Evolutionary conservation across 2,113 vertebrate species (phyloP).

Genomic region (Gambusia holbrooki): DNA sequence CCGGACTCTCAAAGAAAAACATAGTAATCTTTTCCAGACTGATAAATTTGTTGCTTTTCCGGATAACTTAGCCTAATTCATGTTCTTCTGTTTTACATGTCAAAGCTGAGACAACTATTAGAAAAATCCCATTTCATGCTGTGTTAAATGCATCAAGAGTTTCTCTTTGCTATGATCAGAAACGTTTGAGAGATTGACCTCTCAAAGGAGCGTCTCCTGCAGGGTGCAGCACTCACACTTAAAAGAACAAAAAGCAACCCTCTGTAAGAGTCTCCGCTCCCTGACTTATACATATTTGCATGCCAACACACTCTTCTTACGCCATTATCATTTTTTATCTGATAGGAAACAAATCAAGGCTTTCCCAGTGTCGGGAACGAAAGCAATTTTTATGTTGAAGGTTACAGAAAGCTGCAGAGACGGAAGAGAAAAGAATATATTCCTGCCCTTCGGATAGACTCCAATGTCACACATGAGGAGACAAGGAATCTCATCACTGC

Average conservation of each 20-base stretch:
- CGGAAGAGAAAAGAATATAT: constrained; percentile 54
- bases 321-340: constrained; percentile 63
- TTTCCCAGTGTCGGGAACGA: constrained; percentile 52
- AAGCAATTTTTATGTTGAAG: constrained; percentile 60
- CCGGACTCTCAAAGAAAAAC: too few relatives aligned
- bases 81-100: too few relatives aligned
- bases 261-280: constrained; percentile 34
- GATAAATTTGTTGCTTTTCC: too few relatives aligned
- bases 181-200: neutral
- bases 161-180: neutral
- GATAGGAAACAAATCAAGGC: constrained; percentile 61
- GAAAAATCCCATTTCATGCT: neutral
- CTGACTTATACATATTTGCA: constrained; percentile 36
- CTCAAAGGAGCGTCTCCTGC: constrained; percentile 39
- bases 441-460: constrained; percentile 62
- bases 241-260: constrained; percentile 20
- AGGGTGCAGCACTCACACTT: constrained; percentile 20
- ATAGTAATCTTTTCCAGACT: too few relatives aligned
- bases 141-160: neutral
- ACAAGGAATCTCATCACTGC: constrained; percentile 57
- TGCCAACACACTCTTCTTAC: constrained; percentile 35
- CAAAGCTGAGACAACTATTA: too few relatives aligned
- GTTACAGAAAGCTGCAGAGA: constrained; percentile 49
- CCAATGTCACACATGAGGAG: constrained; percentile 69
- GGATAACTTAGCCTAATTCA: too few relatives aligned